Evolutionary conservation across 23 tunicate genomes (phyloP), one percentile per base, ranked within the genome.

Genomic region (Corella eumyota): DNA sequence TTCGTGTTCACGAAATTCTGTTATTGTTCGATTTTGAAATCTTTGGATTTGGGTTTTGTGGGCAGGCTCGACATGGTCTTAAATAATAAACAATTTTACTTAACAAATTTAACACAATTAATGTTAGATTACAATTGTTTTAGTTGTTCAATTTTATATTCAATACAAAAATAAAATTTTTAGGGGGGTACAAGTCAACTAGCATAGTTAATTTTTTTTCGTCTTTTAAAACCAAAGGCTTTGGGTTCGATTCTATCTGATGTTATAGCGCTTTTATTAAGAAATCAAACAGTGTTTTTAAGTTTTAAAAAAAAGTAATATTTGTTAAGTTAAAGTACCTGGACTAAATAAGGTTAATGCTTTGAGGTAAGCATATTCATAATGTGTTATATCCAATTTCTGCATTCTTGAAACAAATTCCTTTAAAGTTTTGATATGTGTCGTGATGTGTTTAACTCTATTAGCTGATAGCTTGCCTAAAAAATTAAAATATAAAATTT

Each of bases 1-100:
- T 25, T 77, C 85, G 36, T 69, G 60, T 48, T 85, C 85, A 17
- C 95, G 79, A 30, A 85, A 49, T 77, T 85, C 95, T 11, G 69
- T 34, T 25, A 77, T 23, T 1, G 79, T 67, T 59, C 66, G 74
- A 30, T 70, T 58, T 52, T 69, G 85, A 56, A 85, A 85, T 34
- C 76, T 48, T 40, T 71, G 79, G 19, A 85, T 64, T 60, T 77
- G 85, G 3, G 79, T 33, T 25, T 70, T 76, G 30, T 73, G 79
- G 4, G 58, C 47, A 9, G 25, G 60, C 32, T 74, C 50, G 28
- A 85, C 85, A 38, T 77, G 64, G 66, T 85, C 95, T 85, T 33
- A 17, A 30, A 1, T 13, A 0, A 67, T 7, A 13, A 53, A 7
- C 21, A 44, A 44, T 44, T 44, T 44, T 44, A 44, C 11, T 44